Evolutionary conservation across 1,140 invertebrate genomes (phyloP), one percentile per base, ranked within the genome.

Genomic region (Heterodera schachtii): DNA sequence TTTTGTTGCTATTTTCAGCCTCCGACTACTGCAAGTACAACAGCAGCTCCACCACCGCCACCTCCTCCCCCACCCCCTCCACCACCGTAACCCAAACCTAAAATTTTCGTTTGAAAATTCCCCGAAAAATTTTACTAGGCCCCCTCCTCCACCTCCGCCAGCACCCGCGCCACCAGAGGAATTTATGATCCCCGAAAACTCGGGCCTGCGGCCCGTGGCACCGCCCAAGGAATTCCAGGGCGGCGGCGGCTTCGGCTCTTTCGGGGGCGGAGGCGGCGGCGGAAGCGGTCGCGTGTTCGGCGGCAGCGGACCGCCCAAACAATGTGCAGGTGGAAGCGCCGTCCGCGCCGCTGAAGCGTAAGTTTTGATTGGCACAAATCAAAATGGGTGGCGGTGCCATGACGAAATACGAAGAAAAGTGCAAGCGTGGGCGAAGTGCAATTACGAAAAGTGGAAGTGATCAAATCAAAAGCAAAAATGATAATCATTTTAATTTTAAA

Each of bases 101-200:
- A 60, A 16, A n/a, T 60, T n/a, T n/a, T n/a, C n/a, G 11, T 16
- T 13, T 16, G 13, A 49, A 16, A 16, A 60, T 13, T 60, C 19
- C 19, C 19, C 13, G 16, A 60, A 60, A 60, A n/a, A n/a, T n/a
- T 60, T 60, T 60, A 16, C 13, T 60, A 60, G 57, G 57, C n/a
- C 83, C 9, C 73, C 83, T 9, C 57, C 52, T n/a, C n/a, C n/a
- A n/a, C n/a, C n/a, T n/a, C n/a, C n/a, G n/a, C n/a, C n/a, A n/a
- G n/a, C n/a, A n/a, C n/a, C n/a, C n/a, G n/a, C n/a, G 13, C 86
- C 84, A 31, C 80, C 84, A 66, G 83, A 76, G 44, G 76, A 82
- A 44, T 73, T 89, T 75, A 80, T 88, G 11, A 89, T 89, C 70
- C 89, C 88, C 49, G 86, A 88, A 73, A 89, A 89, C 78, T 90